Evolutionary conservation across 2,888 invertebrate species (phyloP).

Genomic region (Pachydiplax longipennis): DNA sequence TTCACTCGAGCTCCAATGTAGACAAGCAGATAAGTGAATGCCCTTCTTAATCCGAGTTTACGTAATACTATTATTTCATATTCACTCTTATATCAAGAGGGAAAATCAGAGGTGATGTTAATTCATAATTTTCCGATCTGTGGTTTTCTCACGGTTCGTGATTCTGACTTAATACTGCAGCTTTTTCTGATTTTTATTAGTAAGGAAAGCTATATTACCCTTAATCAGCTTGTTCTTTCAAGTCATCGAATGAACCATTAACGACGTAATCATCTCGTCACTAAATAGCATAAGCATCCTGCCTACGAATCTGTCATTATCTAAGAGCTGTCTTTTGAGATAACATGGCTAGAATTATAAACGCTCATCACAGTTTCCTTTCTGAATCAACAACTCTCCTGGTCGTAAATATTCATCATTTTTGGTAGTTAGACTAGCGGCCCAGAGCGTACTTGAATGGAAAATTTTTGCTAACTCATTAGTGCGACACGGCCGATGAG

Average conservation of each 20-base stretch:
- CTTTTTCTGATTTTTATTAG: too few relatives aligned
- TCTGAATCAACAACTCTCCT: background rate
- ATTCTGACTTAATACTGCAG: too few relatives aligned
- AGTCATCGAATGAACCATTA: too few relatives aligned
- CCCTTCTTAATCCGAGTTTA: background rate
- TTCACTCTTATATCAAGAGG: too few relatives aligned
- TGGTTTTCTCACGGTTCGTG: too few relatives aligned
- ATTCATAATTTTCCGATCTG: too few relatives aligned
- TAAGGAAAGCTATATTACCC: too few relatives aligned
- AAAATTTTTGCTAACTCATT: background rate
- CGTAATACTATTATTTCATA: background rate
- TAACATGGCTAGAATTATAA: background rate
- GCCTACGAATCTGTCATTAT: background rate
- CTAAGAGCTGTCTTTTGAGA: background rate
- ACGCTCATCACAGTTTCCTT: background rate
- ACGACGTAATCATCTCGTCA: too few relatives aligned
- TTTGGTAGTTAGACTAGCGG: background rate
- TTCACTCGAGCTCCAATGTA: background rate
- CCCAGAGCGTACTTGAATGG: background rate
- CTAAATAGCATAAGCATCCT: too few relatives aligned
- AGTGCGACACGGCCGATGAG: background rate
- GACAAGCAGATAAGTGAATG: constrained; percentile 8
- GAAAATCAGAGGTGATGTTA: too few relatives aligned
- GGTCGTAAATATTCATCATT: background rate
- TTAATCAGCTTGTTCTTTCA: too few relatives aligned